phyloP scores from a whole-genome alignment of 2,113 vertebrate species.

The Rattus norvegicus region GRCr8 NC_086030.1:29828001-29828500 shows the following conservation, averaged over 20 bases:
- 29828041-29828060: not conserved
- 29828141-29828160: not conserved
- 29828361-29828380: not conserved
- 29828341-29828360: not conserved
- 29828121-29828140: not conserved
- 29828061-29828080: not conserved
- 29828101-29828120: not conserved
- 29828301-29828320: not conserved
- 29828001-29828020: not conserved
- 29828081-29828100: not conserved
- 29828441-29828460: conserved; percentile 12
- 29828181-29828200: not conserved
- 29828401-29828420: not conserved
- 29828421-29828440: conserved; percentile 1
- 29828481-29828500: not conserved
- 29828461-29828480: conserved; percentile 20
- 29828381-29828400: conserved; percentile 16
- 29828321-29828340: not conserved
- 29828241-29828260: not conserved
- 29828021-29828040: not conserved
- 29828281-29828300: not conserved
- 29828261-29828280: not conserved
- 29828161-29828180: not conserved
- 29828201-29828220: too few species aligned
- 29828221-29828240: not conserved